These are phyloP conservation scores for Eutolmus rufibarbis DNA, from an alignment of 2,888 invertebrate species.

Conservation along the genomic window DNA sequence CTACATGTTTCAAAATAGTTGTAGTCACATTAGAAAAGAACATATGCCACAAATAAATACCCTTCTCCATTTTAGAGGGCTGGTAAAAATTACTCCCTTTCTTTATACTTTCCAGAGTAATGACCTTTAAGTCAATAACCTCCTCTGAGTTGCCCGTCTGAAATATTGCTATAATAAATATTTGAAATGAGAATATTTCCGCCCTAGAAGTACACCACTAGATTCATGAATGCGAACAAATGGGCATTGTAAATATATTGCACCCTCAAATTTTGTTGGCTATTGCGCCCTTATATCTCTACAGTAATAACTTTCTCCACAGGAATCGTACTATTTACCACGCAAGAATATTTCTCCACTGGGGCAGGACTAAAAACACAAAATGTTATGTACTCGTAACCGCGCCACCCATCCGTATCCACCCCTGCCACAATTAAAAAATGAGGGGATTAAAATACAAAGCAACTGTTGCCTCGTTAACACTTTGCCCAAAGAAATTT, in stretches of 20 bases:
- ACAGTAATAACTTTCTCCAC: not conserved
- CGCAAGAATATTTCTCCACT: not conserved
- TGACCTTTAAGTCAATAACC: not conserved
- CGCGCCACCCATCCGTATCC: not conserved
- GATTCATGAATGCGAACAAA: not conserved
- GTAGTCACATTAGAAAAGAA: too few species aligned
- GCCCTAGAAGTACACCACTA: not conserved
- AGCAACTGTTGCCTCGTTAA: slow-evolving; percentile 36
- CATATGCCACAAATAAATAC: too few species aligned
- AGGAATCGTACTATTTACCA: not conserved
- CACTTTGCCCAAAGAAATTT: slow-evolving; percentile 34
- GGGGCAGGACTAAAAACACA: not conserved
- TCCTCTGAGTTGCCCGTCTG: not conserved
- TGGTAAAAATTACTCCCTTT: not conserved
- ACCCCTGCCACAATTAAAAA: slow-evolving; percentile 11
- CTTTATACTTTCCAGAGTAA: not conserved
- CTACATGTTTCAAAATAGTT: too few species aligned
- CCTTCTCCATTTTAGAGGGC: too few species aligned
- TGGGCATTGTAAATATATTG: not conserved
- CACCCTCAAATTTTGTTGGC: not conserved
- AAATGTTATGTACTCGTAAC: not conserved
- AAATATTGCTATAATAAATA: not conserved
- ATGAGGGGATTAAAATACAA: slow-evolving; percentile 13
- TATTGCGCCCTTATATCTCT: not conserved
- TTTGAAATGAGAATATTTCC: not conserved